These are phyloP conservation scores for Dryobates pubescens DNA, from an alignment of 2,797 vertebrate species.

Conservation along the genomic window DNA sequence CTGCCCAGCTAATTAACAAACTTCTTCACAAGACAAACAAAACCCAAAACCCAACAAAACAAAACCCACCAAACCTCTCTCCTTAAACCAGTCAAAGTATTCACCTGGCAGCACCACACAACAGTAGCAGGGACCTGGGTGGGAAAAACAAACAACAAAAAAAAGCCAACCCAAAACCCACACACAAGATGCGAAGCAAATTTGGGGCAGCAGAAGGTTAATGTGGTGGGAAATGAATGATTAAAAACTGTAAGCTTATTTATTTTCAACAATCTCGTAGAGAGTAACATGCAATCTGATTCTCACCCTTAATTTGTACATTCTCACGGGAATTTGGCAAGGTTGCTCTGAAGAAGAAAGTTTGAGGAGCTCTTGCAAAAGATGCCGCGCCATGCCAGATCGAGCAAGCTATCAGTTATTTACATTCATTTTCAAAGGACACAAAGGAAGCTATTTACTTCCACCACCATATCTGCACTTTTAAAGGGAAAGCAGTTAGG, in stretches of 20 bases:
- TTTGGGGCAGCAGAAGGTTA: not conserved
- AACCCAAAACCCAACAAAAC: too few species aligned
- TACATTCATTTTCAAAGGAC: constrained; percentile 65
- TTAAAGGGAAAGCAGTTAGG: constrained; percentile 13
- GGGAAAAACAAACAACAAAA: not conserved
- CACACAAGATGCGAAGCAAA: not conserved
- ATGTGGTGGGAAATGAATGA: not conserved
- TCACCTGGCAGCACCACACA: not conserved
- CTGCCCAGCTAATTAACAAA: not conserved
- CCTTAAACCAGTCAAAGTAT: not conserved
- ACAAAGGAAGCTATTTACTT: constrained; percentile 56
- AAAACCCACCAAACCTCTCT: not conserved
- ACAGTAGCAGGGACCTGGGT: not conserved
- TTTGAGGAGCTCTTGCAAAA: constrained; percentile 60
- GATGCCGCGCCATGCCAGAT: not conserved
- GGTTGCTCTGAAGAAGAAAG: constrained; percentile 28
- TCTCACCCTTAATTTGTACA: constrained; percentile 46
- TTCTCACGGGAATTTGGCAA: constrained; percentile 66
- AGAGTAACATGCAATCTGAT: not conserved
- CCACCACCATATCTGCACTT: constrained; percentile 28
- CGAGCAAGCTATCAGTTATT: constrained; percentile 63
- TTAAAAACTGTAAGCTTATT: not conserved
- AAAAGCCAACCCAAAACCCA: not conserved
- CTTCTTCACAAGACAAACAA: not conserved
- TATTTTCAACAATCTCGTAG: not conserved